phyloP scores from a whole-genome alignment of 2,797 vertebrate genomes.

The Kryptolebias ocellatus region DNA sequence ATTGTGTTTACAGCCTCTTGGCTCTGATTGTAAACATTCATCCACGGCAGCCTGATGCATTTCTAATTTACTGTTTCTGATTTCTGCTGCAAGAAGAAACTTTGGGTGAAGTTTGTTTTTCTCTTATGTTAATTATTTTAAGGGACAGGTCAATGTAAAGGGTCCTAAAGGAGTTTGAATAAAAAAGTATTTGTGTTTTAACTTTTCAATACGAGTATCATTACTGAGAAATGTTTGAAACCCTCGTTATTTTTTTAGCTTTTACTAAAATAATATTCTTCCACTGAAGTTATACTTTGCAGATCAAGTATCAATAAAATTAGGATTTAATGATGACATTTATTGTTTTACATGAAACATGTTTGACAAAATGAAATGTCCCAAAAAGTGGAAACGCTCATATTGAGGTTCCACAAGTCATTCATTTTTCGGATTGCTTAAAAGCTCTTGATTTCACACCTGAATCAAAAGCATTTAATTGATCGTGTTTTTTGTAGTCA shows the following conservation, averaged over 20 bases:
- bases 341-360: neutral
- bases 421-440: too few species aligned
- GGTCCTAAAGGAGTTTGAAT: slow-evolving; percentile 13
- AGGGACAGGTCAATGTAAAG: neutral
- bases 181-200: slow-evolving; percentile 10
- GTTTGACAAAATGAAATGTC: neutral
- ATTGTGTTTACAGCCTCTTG: neutral
- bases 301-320: neutral
- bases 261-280: too few species aligned
- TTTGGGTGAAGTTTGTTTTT: neutral
- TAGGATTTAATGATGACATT: neutral
- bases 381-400: neutral
- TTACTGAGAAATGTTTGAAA: neutral
- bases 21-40: neutral
- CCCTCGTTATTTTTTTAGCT: too few species aligned
- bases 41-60: too few species aligned
- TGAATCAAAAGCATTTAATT: too few species aligned
- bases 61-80: neutral
- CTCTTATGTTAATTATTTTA: slow-evolving; percentile 1
- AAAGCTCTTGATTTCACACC: too few species aligned
- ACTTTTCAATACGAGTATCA: neutral
- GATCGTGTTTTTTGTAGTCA: neutral
- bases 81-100: neutral
- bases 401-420: too few species aligned
- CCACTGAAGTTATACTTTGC: neutral